A percentile compares a stretch with the other conserved stretches of the same genome.
These are phyloP conservation scores for Heterohyrax brucei DNA, from an alignment of 2,797 vertebrate species.

Conservation along the genomic window DNA sequence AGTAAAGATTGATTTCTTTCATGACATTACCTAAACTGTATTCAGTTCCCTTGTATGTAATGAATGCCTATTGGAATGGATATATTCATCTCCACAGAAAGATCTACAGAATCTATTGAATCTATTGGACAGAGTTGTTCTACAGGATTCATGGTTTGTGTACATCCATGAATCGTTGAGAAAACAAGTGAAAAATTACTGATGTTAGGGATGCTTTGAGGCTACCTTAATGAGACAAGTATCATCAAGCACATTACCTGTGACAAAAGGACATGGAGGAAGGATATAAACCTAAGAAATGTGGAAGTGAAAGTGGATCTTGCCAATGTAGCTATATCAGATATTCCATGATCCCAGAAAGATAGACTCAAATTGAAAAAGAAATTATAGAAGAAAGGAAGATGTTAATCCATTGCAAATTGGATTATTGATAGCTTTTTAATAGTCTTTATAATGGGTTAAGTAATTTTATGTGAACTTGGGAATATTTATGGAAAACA, in stretches of 20 bases:
- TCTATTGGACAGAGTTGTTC: background rate
- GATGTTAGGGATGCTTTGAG: background rate
- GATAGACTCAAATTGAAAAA: background rate
- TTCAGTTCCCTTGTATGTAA: background rate
- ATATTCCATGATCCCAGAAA: background rate
- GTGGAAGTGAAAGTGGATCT: background rate
- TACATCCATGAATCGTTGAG: background rate
- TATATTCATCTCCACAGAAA: background rate
- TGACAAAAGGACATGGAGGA: background rate
- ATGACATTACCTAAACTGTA: background rate
- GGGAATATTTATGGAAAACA: background rate
- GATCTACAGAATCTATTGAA: background rate
- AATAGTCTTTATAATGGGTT: background rate
- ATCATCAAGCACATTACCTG: background rate
- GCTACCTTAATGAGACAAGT: background rate
- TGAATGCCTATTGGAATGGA: background rate
- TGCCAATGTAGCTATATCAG: background rate
- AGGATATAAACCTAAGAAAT: background rate
- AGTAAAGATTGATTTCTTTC: background rate
- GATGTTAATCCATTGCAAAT: background rate
- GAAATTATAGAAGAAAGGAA: conserved; percentile 29
- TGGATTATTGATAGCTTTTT: background rate
- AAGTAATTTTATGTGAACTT: background rate
- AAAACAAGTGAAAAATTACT: background rate
- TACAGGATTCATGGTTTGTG: background rate